Evolutionary conservation across 2,888 invertebrate species (phyloP).

Genomic region (Xanthia icteritia): DNA sequence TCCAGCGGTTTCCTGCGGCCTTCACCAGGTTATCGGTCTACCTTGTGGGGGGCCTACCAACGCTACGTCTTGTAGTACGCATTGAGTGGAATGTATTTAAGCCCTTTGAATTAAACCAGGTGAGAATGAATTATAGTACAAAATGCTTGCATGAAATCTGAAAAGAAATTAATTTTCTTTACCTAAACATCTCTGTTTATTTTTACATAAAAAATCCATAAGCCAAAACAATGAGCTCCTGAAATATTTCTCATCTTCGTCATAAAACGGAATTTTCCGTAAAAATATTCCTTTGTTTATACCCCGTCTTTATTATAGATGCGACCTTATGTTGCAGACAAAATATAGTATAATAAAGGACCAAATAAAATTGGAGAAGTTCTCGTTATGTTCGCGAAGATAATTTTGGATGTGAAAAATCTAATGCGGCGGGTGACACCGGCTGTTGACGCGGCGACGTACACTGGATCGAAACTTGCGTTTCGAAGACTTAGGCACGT

Average conservation of each 20-base stretch:
- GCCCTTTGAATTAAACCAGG: background rate
- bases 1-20: too few species aligned
- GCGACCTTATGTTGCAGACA: constrained; percentile 14
- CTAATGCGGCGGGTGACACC: too few species aligned
- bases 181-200: background rate
- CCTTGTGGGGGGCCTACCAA: too few species aligned
- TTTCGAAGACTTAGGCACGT: too few species aligned
- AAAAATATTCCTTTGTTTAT: constrained; percentile 45
- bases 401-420: too few species aligned
- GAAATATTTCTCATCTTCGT: constrained; percentile 26
- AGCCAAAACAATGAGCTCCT: constrained; percentile 27
- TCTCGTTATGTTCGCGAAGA: constrained; percentile 11
- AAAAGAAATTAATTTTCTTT: background rate
- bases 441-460: too few species aligned
- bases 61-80: too few species aligned
- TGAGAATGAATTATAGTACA: background rate
- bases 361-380: constrained; percentile 36
- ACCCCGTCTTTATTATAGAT: constrained; percentile 25
- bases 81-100: too few species aligned
- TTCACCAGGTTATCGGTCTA: too few species aligned
- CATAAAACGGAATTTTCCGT: constrained; percentile 31
- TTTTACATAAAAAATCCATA: background rate
- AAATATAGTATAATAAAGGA: constrained; percentile 34
- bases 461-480: too few species aligned
- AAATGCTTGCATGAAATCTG: background rate